Evolutionary conservation across 2,888 invertebrate genomes (phyloP).

Genomic region (Priapulus caudatus): DNA sequence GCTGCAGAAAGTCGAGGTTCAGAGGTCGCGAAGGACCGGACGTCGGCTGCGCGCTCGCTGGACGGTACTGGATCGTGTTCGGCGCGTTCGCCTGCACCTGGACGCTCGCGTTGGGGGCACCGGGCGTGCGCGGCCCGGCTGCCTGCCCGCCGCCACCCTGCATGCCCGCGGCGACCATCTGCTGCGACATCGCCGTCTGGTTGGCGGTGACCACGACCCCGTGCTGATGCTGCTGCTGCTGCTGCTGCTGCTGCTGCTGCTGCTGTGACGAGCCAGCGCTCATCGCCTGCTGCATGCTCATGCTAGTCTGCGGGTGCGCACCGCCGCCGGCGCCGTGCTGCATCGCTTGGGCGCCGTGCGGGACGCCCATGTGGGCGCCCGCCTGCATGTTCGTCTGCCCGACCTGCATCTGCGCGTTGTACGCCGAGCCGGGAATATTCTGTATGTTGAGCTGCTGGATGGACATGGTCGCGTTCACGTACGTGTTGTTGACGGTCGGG

Average conservation of each 20-base stretch:
- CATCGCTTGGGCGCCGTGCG: constrained; percentile 13
- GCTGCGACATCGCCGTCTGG: constrained; percentile 8
- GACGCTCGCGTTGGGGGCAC: constrained; percentile 50
- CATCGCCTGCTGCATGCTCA: constrained; percentile 16
- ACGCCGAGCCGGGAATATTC: constrained; percentile 29
- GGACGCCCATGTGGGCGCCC: constrained; percentile 10
- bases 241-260: constrained; percentile 13
- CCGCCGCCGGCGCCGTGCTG: constrained; percentile 17
- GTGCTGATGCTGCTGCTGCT: constrained; percentile 18
- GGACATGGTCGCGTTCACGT: constrained; percentile 43
- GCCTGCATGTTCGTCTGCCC: constrained; percentile 31
- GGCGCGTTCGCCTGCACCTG: constrained; percentile 93
- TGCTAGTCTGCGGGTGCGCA: constrained; percentile 18
- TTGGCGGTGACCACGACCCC: constrained; percentile 7
- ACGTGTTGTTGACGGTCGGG: constrained; percentile 42
- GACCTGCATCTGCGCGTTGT: constrained; percentile 30
- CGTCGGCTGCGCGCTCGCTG: constrained; percentile 70
- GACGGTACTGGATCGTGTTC: constrained; percentile 94
- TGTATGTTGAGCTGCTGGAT: constrained; percentile 45
- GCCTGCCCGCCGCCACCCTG: constrained; percentile 13
- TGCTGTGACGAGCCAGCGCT: constrained; percentile 14
- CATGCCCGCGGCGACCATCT: constrained; percentile 13
- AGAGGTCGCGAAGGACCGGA: constrained; percentile 63
- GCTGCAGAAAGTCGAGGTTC: constrained; percentile 73
- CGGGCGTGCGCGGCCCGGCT: constrained; percentile 5